Conservation (phyloP, 2,113 vertebrate species). For the Ancistrus triradiatus region DNA sequence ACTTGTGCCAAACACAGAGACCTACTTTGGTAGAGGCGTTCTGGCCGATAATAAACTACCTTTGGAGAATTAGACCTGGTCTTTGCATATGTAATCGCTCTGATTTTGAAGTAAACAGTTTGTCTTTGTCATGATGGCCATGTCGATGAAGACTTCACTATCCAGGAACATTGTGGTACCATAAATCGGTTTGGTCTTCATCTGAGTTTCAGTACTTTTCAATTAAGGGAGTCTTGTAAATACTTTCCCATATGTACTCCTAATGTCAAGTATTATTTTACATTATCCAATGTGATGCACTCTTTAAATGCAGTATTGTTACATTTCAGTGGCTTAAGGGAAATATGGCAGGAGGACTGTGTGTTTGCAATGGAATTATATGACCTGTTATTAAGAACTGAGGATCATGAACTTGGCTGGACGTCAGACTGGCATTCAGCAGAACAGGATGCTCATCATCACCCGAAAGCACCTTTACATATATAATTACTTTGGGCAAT, state of each 20-base stretch:
- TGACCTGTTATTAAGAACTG: background rate
- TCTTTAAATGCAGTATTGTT: slow-evolving; percentile 51
- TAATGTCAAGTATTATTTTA: slow-evolving; percentile 45
- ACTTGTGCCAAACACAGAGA: slow-evolving; percentile 43
- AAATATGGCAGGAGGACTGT: slow-evolving; percentile 30
- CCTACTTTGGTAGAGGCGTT: slow-evolving; percentile 17
- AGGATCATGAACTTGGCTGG: slow-evolving; percentile 13
- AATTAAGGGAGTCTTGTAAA: slow-evolving; percentile 46
- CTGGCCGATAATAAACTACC: slow-evolving; percentile 24
- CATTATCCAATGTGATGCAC: slow-evolving; percentile 44
- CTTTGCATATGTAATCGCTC: slow-evolving; percentile 16
- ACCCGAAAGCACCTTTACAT: slow-evolving; percentile 35
- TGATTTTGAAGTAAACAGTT: slow-evolving; percentile 18
- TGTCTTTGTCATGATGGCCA: background rate
- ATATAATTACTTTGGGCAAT: slow-evolving; percentile 6
- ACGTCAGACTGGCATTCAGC: slow-evolving; percentile 13
- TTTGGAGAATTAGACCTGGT: no score
- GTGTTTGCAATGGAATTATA: slow-evolving; percentile 21
- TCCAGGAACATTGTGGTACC: slow-evolving; percentile 6
- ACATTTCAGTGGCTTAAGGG: slow-evolving; percentile 27
- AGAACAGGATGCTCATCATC: slow-evolving; percentile 18
- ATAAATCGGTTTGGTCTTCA: slow-evolving; percentile 17
- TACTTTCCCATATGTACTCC: slow-evolving; percentile 46
- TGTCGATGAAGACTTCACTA: slow-evolving; percentile 34
- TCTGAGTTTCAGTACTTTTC: slow-evolving; percentile 35